These are phyloP conservation scores for Aplysina aerophoba DNA, from an alignment of 37 sponge, comb jelly and placozoan genomes.

Conservation along the genomic window DNA sequence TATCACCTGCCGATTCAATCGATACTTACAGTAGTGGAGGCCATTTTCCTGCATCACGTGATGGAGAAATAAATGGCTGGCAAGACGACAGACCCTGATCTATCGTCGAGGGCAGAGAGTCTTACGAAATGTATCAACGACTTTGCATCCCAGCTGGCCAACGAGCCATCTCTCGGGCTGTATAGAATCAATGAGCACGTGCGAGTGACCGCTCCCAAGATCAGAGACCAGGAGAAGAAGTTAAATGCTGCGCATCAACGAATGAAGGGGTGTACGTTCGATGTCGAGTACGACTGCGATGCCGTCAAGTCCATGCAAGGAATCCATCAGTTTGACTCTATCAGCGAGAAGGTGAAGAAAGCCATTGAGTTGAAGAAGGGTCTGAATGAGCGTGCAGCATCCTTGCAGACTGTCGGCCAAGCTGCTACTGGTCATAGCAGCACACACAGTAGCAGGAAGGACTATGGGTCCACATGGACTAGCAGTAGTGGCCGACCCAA, in stretches of 20 bases:
- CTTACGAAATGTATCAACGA: conserved; percentile 36
- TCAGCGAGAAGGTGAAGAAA: conserved; percentile 24
- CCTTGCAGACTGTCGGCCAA: background rate
- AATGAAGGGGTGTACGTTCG: conserved; percentile 64
- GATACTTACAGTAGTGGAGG: background rate
- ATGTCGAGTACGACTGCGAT: conserved; percentile 63
- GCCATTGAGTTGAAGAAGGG: conserved; percentile 56
- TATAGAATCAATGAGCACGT: conserved; percentile 81
- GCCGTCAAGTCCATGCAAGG: conserved; percentile 40
- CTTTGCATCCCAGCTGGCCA: conserved; percentile 43
- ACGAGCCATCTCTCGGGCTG: conserved; percentile 84
- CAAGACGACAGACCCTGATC: background rate
- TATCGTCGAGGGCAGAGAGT: background rate
- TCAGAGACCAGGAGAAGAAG: conserved; percentile 42
- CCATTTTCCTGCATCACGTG: background rate
- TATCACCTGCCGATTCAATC: background rate
- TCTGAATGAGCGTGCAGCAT: conserved; percentile 13
- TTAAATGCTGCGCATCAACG: conserved; percentile 21
- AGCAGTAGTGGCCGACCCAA: background rate
- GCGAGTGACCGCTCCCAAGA: conserved; percentile 43
- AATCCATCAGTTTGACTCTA: conserved; percentile 49
- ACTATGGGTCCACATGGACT: conserved; percentile 17
- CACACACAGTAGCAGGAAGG: background rate
- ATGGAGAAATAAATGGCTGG: conserved; percentile 6
- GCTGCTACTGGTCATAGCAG: too few species aligned